A percentile compares a stretch with the other conserved stretches of the same genome.
Conservation (phyloP, 2,797 vertebrate genomes). For the Botia kubotai region DNA sequence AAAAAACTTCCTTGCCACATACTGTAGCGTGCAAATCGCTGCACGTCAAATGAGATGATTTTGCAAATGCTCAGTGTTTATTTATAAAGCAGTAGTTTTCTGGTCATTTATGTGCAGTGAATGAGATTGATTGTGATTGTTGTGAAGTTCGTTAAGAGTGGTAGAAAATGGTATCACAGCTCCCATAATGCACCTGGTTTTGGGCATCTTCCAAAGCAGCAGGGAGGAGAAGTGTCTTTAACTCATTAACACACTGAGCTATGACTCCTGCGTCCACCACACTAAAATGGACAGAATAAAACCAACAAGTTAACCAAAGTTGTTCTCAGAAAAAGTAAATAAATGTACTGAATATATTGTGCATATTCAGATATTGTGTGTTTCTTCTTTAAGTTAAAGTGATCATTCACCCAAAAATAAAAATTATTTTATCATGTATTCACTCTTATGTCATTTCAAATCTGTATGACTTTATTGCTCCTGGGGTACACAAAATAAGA, state of each 20-base stretch:
- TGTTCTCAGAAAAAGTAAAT: neutral
- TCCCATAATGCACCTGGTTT: slow-evolving; percentile 82
- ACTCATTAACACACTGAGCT: slow-evolving; percentile 81
- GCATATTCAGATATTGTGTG: no score
- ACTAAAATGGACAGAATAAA: slow-evolving; percentile 73
- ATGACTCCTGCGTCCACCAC: slow-evolving; percentile 78
- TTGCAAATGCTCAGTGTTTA: neutral
- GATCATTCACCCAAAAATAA: no score
- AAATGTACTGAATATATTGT: neutral
- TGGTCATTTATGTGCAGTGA: neutral
- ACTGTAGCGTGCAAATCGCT: neutral
- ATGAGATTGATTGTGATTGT: no score
- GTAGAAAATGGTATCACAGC: neutral
- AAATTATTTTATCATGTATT: no score
- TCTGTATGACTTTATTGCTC: no score
- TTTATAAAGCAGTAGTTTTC: neutral
- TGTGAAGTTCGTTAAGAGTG: no score
- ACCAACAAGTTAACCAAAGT: slow-evolving; percentile 3
- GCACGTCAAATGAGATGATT: neutral
- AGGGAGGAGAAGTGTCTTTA: slow-evolving; percentile 76
- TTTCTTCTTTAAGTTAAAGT: no score
- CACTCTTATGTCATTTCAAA: no score
- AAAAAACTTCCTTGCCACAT: neutral
- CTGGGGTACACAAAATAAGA: no score
- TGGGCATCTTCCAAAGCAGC: slow-evolving; percentile 78